A percentile compares a stretch with the other conserved stretches of the same genome.
phyloP scores from a whole-genome alignment of 2,888 invertebrate species.

The Acheta domesticus region DNA sequence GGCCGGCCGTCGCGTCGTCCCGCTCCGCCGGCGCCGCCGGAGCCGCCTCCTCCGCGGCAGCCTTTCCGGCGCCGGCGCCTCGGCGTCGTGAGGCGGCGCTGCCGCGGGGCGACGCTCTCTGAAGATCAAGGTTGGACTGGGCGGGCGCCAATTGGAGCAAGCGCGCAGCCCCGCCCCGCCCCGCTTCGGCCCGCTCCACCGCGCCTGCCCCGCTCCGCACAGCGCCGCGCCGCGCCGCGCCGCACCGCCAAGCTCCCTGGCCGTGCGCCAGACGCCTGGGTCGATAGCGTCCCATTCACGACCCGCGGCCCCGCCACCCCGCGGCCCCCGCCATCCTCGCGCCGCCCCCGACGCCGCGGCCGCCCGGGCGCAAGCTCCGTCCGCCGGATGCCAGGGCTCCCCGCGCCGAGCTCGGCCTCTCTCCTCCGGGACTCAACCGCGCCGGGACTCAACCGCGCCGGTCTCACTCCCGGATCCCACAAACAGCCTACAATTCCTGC shows the following conservation, averaged over 20 bases:
- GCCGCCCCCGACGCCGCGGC: background rate
- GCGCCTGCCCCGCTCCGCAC: background rate
- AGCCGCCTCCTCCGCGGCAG: constrained; percentile 19
- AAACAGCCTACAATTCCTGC: no score
- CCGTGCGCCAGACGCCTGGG: background rate
- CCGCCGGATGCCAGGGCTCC: background rate
- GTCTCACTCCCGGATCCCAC: no score
- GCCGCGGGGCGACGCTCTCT: constrained; percentile 18
- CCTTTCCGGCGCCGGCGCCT: background rate
- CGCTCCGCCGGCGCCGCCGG: background rate
- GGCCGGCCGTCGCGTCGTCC: no score
- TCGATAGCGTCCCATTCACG: constrained; percentile 9
- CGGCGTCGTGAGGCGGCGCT: constrained; percentile 19
- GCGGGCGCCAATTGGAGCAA: background rate
- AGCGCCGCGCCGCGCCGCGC: background rate
- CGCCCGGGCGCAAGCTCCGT: background rate
- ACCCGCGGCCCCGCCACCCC: background rate
- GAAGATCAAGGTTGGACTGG: constrained; percentile 22
- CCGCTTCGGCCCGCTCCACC: background rate
- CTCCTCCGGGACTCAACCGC: background rate
- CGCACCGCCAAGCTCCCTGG: background rate
- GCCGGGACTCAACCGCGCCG: background rate
- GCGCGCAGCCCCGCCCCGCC: background rate
- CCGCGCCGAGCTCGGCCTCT: background rate
- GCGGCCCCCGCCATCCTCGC: background rate